These are phyloP conservation scores for Caenorhabditis sp. DNA, from an alignment of 2,888 invertebrate genomes.

Conservation along the genomic window DNA sequence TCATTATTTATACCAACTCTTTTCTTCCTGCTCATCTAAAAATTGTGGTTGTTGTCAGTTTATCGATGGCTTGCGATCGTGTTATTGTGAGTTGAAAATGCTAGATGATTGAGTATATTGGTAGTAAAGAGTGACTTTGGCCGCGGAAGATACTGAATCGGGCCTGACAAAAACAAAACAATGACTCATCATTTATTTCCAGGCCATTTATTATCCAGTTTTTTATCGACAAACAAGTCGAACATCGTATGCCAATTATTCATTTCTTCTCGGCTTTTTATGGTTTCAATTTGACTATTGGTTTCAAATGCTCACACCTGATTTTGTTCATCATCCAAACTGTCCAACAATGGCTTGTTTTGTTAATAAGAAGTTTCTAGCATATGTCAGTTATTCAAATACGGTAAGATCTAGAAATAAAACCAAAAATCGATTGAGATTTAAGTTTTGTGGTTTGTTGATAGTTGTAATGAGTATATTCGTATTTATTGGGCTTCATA, in stretches of 20 bases:
- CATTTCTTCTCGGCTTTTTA: slow-evolving; percentile 8
- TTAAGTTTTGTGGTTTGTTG: slow-evolving; percentile 17
- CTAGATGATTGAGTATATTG: not conserved
- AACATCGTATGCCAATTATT: slow-evolving; percentile 18
- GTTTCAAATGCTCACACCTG: slow-evolving; percentile 26
- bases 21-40: slow-evolving; percentile 32
- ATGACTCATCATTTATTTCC: no score
- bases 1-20: slow-evolving; percentile 27
- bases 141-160: no score
- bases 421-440: not conserved
- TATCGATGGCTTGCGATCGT: slow-evolving; percentile 31
- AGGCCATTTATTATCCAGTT: slow-evolving; percentile 28
- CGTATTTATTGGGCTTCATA: slow-evolving; percentile 19
- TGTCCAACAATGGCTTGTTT: slow-evolving; percentile 33
- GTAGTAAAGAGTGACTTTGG: not conserved
- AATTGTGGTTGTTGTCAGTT: slow-evolving; percentile 27
- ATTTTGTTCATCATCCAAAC: slow-evolving; percentile 20
- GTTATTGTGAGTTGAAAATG: slow-evolving; percentile 17
- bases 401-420: slow-evolving; percentile 11
- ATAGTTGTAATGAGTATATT: slow-evolving; percentile 23
- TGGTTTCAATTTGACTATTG: slow-evolving; percentile 33
- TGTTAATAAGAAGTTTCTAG: slow-evolving; percentile 18
- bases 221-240: slow-evolving; percentile 26
- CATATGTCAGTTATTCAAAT: slow-evolving; percentile 31
- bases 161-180: no score